Evolutionary conservation across 2,797 vertebrate species (phyloP).

Genomic region (Cichlasoma orientale): DNA sequence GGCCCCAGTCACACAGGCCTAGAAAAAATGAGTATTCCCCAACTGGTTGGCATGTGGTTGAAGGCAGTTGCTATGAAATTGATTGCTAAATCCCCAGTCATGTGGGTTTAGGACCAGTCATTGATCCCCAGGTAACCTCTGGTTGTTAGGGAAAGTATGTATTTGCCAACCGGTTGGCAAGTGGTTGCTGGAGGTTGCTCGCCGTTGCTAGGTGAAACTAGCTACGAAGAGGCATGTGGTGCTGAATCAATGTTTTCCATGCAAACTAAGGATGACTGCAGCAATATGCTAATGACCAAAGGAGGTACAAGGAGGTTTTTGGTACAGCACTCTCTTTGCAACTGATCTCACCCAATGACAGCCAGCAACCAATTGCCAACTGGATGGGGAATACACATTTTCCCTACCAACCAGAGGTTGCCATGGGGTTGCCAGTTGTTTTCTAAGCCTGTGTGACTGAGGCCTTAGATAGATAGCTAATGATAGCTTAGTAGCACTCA

Average conservation of each 20-base stretch:
- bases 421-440: background rate
- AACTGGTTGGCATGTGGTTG: background rate
- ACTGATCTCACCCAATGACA: background rate
- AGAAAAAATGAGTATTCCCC: background rate
- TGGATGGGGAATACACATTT: background rate
- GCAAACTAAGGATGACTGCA: too few relatives aligned
- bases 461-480: background rate
- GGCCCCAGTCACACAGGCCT: background rate
- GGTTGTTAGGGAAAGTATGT: background rate
- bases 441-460: fast-evolving
- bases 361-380: background rate
- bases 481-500: background rate
- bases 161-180: background rate
- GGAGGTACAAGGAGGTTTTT: too few relatives aligned
- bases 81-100: background rate
- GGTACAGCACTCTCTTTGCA: too few relatives aligned
- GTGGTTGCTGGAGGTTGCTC: background rate
- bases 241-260: too few relatives aligned
- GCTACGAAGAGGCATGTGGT: too few relatives aligned
- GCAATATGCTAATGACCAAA: too few relatives aligned
- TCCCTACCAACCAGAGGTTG: background rate
- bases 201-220: too few relatives aligned
- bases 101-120: background rate
- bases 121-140: background rate
- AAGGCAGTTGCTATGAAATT: background rate